Conservation (phyloP, 2,113 vertebrate genomes). For the Hyaena hyaena region DNA sequence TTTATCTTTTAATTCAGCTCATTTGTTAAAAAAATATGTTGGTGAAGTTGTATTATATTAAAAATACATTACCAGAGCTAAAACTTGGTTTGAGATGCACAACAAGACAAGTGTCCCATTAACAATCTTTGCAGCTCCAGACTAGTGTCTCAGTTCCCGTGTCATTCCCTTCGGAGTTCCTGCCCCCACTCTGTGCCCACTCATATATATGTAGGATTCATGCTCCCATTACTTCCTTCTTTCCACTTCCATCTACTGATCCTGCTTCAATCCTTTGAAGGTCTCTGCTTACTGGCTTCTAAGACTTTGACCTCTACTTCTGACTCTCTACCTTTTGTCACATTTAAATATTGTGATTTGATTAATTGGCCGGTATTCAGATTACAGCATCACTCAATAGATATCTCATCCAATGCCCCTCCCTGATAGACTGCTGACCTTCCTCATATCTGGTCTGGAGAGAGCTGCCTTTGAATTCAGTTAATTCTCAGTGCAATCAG, state of each 20-base stretch:
- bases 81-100: neutral
- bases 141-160: neutral
- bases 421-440: neutral
- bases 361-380: neutral
- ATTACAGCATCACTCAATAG: neutral
- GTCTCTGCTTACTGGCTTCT: neutral
- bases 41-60: slow-evolving; percentile 19
- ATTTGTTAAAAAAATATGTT: neutral
- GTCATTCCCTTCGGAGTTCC: neutral
- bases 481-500: neutral
- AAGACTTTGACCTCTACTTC: neutral
- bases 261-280: neutral
- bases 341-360: neutral
- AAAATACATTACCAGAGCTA: slow-evolving; percentile 22
- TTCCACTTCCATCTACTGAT: neutral
- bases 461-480: neutral
- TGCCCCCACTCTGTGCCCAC: neutral
- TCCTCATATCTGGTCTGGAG: neutral
- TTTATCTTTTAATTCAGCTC: slow-evolving; percentile 40
- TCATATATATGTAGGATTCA: neutral
- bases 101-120: neutral
- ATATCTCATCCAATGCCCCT: neutral
- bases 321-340: neutral
- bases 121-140: neutral
- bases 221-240: neutral